Conservation (phyloP, 2,113 vertebrate species). For the Proteles cristata region DNA sequence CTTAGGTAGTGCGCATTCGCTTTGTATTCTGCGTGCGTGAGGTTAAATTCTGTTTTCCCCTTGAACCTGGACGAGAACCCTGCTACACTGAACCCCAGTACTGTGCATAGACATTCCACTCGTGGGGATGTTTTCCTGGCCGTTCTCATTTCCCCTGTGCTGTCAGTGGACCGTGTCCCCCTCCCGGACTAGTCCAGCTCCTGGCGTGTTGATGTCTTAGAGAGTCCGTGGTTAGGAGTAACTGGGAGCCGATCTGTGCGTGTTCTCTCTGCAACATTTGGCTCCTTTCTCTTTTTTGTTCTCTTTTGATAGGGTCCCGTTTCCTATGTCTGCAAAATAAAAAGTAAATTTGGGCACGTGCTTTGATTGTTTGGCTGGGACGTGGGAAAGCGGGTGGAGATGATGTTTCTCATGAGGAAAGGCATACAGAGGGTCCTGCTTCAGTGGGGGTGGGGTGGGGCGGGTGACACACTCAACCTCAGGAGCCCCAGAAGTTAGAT, state of each 20-base stretch:
- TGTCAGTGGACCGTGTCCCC: neutral
- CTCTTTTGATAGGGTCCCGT: slow-evolving; percentile 60
- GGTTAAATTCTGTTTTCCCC: slow-evolving; percentile 39
- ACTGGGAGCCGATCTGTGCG: neutral
- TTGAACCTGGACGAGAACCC: neutral
- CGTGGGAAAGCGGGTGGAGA: neutral
- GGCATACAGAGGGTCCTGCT: accelerated
- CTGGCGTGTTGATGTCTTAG: neutral
- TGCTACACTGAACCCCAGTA: neutral
- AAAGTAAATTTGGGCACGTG: slow-evolving; percentile 16
- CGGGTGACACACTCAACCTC: accelerated
- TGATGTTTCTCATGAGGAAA: neutral
- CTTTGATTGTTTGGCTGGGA: neutral
- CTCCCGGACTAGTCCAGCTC: neutral
- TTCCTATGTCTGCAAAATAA: slow-evolving; percentile 73
- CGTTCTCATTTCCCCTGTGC: neutral
- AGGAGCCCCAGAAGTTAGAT: neutral
- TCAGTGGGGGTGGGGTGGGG: accelerated
- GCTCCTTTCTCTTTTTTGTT: neutral
- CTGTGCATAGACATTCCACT: slow-evolving; percentile 41
- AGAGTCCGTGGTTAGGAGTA: neutral
- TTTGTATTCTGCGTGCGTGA: slow-evolving; percentile 58
- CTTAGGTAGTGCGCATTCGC: neutral
- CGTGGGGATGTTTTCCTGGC: slow-evolving; percentile 31
- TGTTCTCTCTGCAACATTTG: slow-evolving; percentile 14